Evolutionary conservation across 2,888 invertebrate genomes (phyloP).

Genomic region (Cordilura impudica): DNA sequence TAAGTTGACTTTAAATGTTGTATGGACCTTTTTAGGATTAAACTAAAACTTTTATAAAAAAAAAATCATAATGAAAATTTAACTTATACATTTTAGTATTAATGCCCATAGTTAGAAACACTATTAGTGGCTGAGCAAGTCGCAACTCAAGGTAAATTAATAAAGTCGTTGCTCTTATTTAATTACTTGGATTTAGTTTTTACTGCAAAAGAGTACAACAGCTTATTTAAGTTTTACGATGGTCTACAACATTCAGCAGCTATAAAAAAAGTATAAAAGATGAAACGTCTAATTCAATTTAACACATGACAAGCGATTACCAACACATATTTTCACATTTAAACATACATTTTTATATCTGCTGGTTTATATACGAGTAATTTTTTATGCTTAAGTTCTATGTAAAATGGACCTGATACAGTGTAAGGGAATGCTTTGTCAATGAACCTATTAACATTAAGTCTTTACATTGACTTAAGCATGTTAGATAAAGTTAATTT

Average conservation of each 20-base stretch:
- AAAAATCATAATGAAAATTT: too few species aligned
- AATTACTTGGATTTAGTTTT: conserved; percentile 9
- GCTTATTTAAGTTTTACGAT: conserved; percentile 13
- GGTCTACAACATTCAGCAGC: not conserved
- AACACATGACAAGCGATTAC: not conserved
- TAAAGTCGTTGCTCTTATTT: not conserved
- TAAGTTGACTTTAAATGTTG: too few species aligned
- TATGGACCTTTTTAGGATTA: too few species aligned
- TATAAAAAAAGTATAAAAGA: not conserved
- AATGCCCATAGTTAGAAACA: too few species aligned
- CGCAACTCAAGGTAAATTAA: not conserved
- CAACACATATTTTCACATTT: not conserved
- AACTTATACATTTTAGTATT: too few species aligned
- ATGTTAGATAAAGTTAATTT: not conserved
- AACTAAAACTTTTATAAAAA: too few species aligned
- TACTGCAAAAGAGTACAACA: not conserved
- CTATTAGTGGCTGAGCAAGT: too few species aligned
- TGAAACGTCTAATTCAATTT: conserved; percentile 1
- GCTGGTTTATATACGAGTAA: not conserved
- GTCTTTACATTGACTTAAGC: not conserved
- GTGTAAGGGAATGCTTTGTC: conserved; percentile 13
- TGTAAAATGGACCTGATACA: not conserved
- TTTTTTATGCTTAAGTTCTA: not conserved
- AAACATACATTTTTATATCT: not conserved
- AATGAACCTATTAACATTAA: conserved; percentile 17